Evolutionary conservation across 2,797 vertebrate species (phyloP).

Genomic region (Leuciscus waleckii): DNA sequence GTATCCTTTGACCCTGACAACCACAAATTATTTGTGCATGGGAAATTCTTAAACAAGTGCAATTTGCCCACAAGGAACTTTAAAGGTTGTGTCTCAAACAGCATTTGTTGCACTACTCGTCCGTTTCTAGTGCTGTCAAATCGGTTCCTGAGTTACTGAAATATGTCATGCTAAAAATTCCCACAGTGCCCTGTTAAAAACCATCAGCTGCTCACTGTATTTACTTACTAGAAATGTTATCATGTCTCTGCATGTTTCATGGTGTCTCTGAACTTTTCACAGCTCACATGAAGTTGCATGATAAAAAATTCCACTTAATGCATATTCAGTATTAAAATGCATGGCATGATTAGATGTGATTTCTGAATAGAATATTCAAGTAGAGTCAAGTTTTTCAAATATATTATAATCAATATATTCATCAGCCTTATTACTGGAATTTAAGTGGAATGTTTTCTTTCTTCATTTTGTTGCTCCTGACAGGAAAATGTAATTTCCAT

Average conservation of each 20-base stretch:
- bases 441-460: not conserved
- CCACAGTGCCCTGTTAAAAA: constrained; percentile 24
- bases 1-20: not conserved
- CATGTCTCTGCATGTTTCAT: constrained; percentile 21
- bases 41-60: not conserved
- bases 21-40: not conserved
- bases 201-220: constrained; percentile 34
- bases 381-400: not conserved
- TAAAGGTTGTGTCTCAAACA: not conserved
- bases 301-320: not conserved
- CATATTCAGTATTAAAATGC: not conserved
- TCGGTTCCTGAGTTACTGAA: constrained; percentile 13
- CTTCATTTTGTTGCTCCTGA: not conserved
- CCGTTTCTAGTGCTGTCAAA: constrained; percentile 35
- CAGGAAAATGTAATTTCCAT: not conserved
- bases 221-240: constrained; percentile 3
- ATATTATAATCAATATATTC: not conserved
- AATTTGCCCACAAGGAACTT: not conserved
- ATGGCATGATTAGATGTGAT: not conserved
- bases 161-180: constrained; percentile 25
- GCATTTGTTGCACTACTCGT: constrained; percentile 25
- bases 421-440: not conserved
- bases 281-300: not conserved
- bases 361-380: not conserved
- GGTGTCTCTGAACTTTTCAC: constrained; percentile 1